These are phyloP conservation scores for Microplitis demolitor DNA, from an alignment of 1,140 invertebrate species.

Conservation along the genomic window DNA sequence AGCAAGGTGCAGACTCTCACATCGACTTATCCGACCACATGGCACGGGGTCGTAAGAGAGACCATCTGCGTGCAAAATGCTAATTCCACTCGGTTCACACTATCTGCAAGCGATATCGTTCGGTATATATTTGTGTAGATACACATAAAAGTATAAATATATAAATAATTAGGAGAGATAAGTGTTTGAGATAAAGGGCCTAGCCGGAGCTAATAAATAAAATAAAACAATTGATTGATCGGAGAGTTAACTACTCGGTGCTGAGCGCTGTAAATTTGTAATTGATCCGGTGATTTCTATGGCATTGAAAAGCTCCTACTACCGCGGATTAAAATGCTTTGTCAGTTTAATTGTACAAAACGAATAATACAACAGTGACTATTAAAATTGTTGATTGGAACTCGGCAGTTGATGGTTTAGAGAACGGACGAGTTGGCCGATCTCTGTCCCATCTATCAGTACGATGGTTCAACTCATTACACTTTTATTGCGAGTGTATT, in stretches of 20 bases:
- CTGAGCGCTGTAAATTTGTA: slow-evolving; percentile 26
- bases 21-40: slow-evolving; percentile 31
- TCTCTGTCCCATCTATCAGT: slow-evolving; percentile 5
- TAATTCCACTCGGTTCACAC: slow-evolving; percentile 35
- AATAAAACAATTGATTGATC: not conserved
- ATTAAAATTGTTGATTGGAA: slow-evolving; percentile 20
- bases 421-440: not conserved
- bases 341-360: slow-evolving; percentile 21
- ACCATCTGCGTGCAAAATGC: slow-evolving; percentile 46
- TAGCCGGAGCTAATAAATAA: not conserved
- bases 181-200: too few species aligned
- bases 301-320: slow-evolving; percentile 22
- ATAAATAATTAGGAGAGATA: too few species aligned
- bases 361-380: not conserved
- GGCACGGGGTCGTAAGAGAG: slow-evolving; percentile 21
- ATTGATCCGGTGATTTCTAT: slow-evolving; percentile 23
- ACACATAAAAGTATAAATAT: too few species aligned
- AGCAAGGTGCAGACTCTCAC: slow-evolving; percentile 32
- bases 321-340: slow-evolving; percentile 2
- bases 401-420: not conserved
- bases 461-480: slow-evolving; percentile 20
- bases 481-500: slow-evolving; percentile 4
- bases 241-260: slow-evolving; percentile 13
- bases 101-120: slow-evolving; percentile 18
- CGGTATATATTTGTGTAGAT: not conserved